Conservation (phyloP, 2,888 invertebrate genomes). For the Perdita meconis region DNA sequence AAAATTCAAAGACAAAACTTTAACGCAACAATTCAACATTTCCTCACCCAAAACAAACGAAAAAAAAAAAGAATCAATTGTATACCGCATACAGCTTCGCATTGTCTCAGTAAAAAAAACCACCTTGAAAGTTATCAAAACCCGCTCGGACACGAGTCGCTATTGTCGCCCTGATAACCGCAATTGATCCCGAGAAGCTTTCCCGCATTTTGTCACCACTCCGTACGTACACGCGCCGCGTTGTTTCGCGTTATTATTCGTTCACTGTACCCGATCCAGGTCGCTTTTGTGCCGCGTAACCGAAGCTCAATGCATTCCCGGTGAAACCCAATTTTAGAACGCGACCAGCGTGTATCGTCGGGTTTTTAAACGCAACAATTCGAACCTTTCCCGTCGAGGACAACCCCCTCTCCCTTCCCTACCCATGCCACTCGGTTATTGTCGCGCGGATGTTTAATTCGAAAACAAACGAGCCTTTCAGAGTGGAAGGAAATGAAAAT, state of each 20-base stretch:
- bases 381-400: not conserved
- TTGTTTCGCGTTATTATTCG: slow-evolving; percentile 29
- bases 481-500: not conserved
- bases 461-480: not conserved
- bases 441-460: slow-evolving; percentile 2
- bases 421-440: not conserved
- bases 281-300: slow-evolving; percentile 6
- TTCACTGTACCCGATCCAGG: not conserved
- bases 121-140: too few relatives aligned
- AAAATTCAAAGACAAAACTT: too few relatives aligned
- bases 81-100: too few relatives aligned
- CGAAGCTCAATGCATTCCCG: slow-evolving; percentile 14
- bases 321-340: slow-evolving; percentile 29
- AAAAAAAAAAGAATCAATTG: too few relatives aligned
- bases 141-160: too few relatives aligned
- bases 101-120: too few relatives aligned
- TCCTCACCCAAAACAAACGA: too few relatives aligned
- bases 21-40: too few relatives aligned
- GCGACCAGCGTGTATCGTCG: not conserved
- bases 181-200: too few relatives aligned
- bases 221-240: not conserved
- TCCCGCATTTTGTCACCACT: too few relatives aligned
- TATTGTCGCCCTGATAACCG: too few relatives aligned
- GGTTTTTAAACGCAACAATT: slow-evolving; percentile 14
- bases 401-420: not conserved